Evolutionary conservation across 2,113 vertebrate genomes (phyloP).

Genomic region (Empidonax traillii): DNA sequence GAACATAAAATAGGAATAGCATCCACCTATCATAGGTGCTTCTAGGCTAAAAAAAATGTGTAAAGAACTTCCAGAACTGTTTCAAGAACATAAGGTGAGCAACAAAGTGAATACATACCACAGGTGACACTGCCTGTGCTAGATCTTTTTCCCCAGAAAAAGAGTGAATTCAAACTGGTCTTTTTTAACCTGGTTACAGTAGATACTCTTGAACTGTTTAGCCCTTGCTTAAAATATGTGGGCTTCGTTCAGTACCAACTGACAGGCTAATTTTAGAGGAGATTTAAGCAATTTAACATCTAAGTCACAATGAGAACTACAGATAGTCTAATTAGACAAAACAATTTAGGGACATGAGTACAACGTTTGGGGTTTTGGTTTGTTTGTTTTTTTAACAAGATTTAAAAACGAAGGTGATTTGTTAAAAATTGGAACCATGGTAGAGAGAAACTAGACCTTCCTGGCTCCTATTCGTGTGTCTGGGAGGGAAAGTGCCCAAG

Average conservation of each 20-base stretch:
- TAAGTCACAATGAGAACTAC: background rate
- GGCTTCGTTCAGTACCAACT: background rate
- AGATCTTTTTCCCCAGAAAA: background rate
- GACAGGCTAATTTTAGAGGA: background rate
- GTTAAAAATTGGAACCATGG: background rate
- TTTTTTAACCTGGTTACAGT: background rate
- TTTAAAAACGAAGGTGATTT: background rate
- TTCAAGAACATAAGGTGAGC: background rate
- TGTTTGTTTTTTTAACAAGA: background rate
- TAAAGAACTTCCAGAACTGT: background rate
- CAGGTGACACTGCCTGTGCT: background rate
- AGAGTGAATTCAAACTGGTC: background rate
- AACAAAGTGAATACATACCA: background rate
- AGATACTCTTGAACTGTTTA: background rate
- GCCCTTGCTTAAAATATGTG: background rate
- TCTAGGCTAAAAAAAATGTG: background rate
- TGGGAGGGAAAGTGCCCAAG: background rate
- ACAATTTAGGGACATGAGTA: background rate
- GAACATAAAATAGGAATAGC: background rate
- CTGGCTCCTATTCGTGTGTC: accelerated
- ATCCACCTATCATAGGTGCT: background rate
- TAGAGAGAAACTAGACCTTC: background rate
- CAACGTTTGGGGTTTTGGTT: background rate
- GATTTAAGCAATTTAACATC: background rate
- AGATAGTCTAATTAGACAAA: background rate